phyloP scores from a whole-genome alignment of 2,888 invertebrate species.

The Spatulosminthurus flaviceps region DNA sequence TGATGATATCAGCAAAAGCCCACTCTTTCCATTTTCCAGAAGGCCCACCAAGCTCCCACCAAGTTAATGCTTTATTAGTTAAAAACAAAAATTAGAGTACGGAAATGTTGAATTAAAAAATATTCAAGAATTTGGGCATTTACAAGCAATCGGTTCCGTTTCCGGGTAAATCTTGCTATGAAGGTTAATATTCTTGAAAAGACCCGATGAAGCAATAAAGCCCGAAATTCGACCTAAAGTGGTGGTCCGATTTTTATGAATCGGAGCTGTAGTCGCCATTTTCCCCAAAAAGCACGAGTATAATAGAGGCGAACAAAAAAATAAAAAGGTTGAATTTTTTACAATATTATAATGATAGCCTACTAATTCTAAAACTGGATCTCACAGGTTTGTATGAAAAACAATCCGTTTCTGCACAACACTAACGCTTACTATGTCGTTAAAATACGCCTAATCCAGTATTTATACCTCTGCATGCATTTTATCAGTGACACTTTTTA shows the following conservation, averaged over 20 bases:
- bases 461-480: too few species aligned
- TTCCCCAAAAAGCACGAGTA: too few species aligned
- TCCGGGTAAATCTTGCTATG: neutral
- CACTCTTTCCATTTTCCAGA: conserved; percentile 67
- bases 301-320: too few species aligned
- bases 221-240: conserved; percentile 68
- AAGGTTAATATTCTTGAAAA: conserved; percentile 63
- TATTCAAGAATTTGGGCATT: too few species aligned
- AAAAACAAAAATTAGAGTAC: neutral
- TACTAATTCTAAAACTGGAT: too few species aligned
- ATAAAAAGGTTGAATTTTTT: too few species aligned
- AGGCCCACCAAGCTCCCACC: conserved; percentile 35
- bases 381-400: too few species aligned
- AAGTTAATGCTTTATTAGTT: conserved; percentile 13
- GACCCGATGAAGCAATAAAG: conserved; percentile 66
- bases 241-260: conserved; percentile 66
- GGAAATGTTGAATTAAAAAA: neutral
- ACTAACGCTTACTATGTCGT: too few species aligned
- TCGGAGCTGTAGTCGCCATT: conserved; percentile 61
- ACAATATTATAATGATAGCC: too few species aligned
- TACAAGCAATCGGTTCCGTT: neutral
- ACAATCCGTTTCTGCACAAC: too few species aligned
- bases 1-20: conserved; percentile 49
- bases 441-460: too few species aligned
- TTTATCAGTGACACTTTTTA: too few species aligned